A percentile compares a stretch with the other conserved stretches of the same genome.
These are phyloP conservation scores for Caenorhabditis latens DNA, from an alignment of 1,140 invertebrate species.

Conservation along the genomic window DNA sequence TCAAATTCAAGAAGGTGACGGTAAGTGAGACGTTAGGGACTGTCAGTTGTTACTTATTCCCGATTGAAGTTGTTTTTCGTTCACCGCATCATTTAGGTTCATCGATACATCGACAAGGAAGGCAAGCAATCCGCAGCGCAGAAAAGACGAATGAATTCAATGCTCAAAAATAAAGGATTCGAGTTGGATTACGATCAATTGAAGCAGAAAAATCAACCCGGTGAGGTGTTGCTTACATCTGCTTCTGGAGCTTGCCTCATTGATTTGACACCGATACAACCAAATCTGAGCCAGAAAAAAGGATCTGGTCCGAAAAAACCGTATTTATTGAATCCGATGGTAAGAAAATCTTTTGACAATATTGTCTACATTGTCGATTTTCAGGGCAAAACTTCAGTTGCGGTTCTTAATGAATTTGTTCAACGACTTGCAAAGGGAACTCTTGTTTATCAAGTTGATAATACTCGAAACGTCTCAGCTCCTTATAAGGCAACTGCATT, in stretches of 20 bases:
- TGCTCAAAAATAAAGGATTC: constrained; percentile 31
- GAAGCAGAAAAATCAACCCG: not conserved
- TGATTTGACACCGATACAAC: constrained; percentile 10
- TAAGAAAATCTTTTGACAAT: not conserved
- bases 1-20: constrained; percentile 33
- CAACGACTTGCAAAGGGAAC: constrained; percentile 35
- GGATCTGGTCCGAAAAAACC: not conserved
- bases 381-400: constrained; percentile 15
- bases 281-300: not conserved
- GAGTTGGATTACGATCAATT: constrained; percentile 36
- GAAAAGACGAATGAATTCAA: not conserved
- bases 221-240: constrained; percentile 8
- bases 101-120: not conserved
- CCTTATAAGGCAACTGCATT: constrained; percentile 19
- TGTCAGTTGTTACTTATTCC: too few relatives aligned
- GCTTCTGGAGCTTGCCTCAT: not conserved
- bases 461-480: constrained; percentile 5
- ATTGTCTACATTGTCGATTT: not conserved
- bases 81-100: constrained; percentile 3
- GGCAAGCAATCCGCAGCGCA: not conserved
- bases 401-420: constrained; percentile 34
- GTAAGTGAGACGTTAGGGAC: not conserved
- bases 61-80: not conserved
- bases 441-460: constrained; percentile 17
- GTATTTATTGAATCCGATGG: constrained; percentile 31